phyloP scores from a whole-genome alignment of 2,797 vertebrate species.

The Gila robusta region DNA sequence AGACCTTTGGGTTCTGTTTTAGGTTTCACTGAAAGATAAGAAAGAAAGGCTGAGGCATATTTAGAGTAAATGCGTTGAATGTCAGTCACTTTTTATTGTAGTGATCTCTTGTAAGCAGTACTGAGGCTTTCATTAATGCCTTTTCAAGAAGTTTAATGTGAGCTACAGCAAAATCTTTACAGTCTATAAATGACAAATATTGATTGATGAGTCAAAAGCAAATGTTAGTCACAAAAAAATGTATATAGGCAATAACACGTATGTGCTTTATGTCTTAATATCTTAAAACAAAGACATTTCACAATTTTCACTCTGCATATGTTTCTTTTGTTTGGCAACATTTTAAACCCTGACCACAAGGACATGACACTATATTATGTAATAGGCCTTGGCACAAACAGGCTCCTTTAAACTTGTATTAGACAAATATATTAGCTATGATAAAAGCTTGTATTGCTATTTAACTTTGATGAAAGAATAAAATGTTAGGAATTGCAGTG shows the following conservation, averaged over 20 bases:
- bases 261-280: neutral
- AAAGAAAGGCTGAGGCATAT: constrained; percentile 25
- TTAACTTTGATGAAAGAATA: neutral
- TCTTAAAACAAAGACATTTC: neutral
- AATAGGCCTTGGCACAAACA: constrained; percentile 14
- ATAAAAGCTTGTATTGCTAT: constrained; percentile 6
- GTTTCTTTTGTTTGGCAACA: neutral
- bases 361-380: neutral
- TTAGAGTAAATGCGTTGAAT: neutral
- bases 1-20: constrained; percentile 3
- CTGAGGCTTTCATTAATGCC: neutral
- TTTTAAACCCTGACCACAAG: neutral
- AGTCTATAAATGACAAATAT: constrained; percentile 6
- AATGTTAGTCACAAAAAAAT: constrained; percentile 13
- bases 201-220: neutral
- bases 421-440: constrained; percentile 11
- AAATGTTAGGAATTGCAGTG: neutral
- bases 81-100: constrained; percentile 9
- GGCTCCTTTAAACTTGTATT: neutral
- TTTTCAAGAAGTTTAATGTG: constrained; percentile 34
- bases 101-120: constrained; percentile 9
- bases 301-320: constrained; percentile 1
- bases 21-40: neutral
- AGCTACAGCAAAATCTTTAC: constrained; percentile 14
- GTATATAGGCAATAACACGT: neutral